Conservation (phyloP, 2,888 invertebrate genomes). For the Stegana nigrithorax region DNA sequence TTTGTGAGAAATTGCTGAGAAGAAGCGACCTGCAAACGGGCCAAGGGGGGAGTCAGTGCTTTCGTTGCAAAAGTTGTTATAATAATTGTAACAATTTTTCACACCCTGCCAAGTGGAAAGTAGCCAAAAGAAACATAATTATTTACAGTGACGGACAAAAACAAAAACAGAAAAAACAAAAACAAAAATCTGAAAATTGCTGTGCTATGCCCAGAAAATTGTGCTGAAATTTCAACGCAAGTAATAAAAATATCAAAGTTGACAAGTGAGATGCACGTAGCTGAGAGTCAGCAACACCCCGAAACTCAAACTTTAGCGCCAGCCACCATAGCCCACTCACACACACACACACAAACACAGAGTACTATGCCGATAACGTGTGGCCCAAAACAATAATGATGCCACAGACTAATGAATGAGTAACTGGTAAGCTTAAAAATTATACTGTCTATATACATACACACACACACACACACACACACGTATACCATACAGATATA, state of each 20-base stretch:
- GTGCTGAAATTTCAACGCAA: conserved; percentile 36
- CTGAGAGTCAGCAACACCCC: no score
- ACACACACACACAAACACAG: no score
- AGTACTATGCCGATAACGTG: no score
- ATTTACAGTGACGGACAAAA: not conserved
- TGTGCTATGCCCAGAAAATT: conserved; percentile 30
- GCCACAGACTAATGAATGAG: conserved; percentile 40
- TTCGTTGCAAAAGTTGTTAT: not conserved
- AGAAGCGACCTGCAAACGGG: no score
- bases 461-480: no score
- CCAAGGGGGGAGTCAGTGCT: not conserved
- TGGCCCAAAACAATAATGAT: conserved; percentile 14
- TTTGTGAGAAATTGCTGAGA: no score
- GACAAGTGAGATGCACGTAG: conserved; percentile 1
- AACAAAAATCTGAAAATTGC: no score
- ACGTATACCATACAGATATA: no score
- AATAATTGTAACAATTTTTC: conserved; percentile 10
- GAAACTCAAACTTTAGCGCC: no score
- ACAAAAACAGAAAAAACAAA: not conserved
- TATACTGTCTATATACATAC: no score
- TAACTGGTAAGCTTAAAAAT: conserved; percentile 31
- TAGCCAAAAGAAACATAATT: not conserved
- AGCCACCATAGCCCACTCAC: no score
- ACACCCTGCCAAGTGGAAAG: not conserved
- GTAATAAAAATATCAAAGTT: conserved; percentile 4